Conservation (phyloP, 2,888 invertebrate species). For the Blastobasis lacticolella region DNA sequence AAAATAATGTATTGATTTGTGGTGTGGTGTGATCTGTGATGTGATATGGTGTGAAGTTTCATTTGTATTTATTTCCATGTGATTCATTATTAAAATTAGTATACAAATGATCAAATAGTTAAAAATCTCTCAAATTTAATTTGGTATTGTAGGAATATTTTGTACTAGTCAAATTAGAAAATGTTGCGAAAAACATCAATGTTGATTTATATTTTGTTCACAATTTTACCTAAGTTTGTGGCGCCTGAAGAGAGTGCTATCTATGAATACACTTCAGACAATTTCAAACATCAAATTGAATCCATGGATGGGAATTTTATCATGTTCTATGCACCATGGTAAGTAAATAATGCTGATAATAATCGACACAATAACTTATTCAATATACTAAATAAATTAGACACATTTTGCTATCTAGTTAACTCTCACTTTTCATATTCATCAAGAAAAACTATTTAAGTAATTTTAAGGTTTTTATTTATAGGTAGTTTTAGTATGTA, state of each 20-base stretch:
- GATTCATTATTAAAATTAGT: too few relatives aligned
- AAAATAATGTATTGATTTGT: too few relatives aligned
- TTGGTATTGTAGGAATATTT: constrained; percentile 7
- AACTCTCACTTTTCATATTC: too few relatives aligned
- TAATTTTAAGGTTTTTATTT: constrained; percentile 2
- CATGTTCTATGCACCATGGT: constrained; percentile 89
- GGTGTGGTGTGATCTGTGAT: too few relatives aligned
- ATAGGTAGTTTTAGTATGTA: too few relatives aligned
- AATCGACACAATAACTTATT: too few relatives aligned
- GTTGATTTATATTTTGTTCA: constrained; percentile 27
- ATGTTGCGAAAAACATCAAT: constrained; percentile 25
- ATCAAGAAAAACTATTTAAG: background rate
- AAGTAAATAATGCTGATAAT: constrained; percentile 31
- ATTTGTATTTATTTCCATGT: too few relatives aligned
- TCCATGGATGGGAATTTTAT: constrained; percentile 82
- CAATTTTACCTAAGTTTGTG: constrained; percentile 75
- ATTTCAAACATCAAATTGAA: constrained; percentile 76
- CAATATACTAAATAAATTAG: too few relatives aligned
- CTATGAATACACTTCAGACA: constrained; percentile 74
- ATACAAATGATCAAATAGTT: too few relatives aligned
- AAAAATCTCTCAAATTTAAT: too few relatives aligned
- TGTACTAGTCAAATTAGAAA: constrained; percentile 7
- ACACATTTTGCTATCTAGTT: too few relatives aligned
- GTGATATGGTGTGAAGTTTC: too few relatives aligned
- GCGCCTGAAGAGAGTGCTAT: constrained; percentile 77